A percentile compares a stretch with the other conserved stretches of the same genome.
Evolutionary conservation across 2,797 vertebrate genomes (phyloP).

Genomic region (Dendrocincla fuliginosa): DNA sequence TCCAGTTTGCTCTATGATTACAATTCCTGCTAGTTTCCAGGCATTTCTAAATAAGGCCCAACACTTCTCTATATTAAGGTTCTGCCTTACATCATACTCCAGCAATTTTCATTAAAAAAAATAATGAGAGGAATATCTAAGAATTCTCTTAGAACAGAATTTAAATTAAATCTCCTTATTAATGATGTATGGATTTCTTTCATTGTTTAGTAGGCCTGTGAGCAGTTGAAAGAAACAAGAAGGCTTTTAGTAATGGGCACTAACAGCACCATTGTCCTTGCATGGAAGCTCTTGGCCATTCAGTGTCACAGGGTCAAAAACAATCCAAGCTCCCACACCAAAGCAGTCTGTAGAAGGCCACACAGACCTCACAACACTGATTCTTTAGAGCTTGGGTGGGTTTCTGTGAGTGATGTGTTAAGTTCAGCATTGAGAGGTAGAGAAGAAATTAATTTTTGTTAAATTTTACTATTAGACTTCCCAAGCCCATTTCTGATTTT

Average conservation of each 20-base stretch:
- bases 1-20: neutral
- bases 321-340: slow-evolving; percentile 63
- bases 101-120: neutral
- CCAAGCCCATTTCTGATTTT: neutral
- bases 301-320: slow-evolving; percentile 67
- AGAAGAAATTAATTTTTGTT: slow-evolving; percentile 25
- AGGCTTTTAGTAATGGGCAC: slow-evolving; percentile 62
- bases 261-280: slow-evolving; percentile 67
- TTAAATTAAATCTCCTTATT: slow-evolving; percentile 66
- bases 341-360: slow-evolving; percentile 47
- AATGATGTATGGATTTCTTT: slow-evolving; percentile 67
- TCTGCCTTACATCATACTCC: slow-evolving; percentile 36
- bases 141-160: slow-evolving; percentile 47
- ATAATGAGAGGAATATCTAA: neutral
- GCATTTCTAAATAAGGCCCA: slow-evolving; percentile 6
- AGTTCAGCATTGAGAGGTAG: neutral
- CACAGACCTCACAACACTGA: slow-evolving; percentile 42
- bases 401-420: slow-evolving; percentile 27
- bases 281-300: slow-evolving; percentile 60
- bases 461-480: neutral
- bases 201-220: slow-evolving; percentile 54
- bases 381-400: slow-evolving; percentile 43
- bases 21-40: neutral
- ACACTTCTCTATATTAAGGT: neutral
- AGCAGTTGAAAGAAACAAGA: slow-evolving; percentile 68